Percentiles rank a stretch among this genome's conserved stretches.
phyloP scores from a whole-genome alignment of 2,888 invertebrate genomes.

The Ferrisia virgata region DNA sequence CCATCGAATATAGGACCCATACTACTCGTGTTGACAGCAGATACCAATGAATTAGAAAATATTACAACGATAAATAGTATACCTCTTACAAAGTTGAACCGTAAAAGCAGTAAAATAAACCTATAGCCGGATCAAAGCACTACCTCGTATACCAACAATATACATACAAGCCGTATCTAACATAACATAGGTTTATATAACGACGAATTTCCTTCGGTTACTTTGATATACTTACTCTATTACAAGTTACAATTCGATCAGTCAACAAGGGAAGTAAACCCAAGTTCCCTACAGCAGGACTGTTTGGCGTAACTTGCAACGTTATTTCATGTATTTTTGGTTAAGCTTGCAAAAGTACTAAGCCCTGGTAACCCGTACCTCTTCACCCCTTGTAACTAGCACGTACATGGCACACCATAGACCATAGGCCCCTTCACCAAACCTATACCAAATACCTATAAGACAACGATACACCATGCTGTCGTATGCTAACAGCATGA shows the following conservation, averaged over 20 bases:
- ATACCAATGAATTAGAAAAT: too few relatives aligned
- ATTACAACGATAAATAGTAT: too few relatives aligned
- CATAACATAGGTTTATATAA: too few relatives aligned
- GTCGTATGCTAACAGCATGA: not conserved
- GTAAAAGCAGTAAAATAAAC: too few relatives aligned
- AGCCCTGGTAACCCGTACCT: not conserved
- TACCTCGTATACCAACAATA: too few relatives aligned
- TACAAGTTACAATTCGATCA: not conserved
- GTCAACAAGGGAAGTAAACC: not conserved
- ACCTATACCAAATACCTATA: not conserved
- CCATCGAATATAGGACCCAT: too few relatives aligned
- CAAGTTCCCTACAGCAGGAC: not conserved
- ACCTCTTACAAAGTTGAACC: too few relatives aligned
- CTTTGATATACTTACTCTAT: not conserved
- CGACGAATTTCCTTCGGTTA: not conserved
- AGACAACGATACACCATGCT: not conserved
- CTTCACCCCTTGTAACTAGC: too few relatives aligned
- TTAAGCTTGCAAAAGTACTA: not conserved
- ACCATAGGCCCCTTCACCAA: not conserved
- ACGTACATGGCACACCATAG: not conserved
- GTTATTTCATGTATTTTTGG: not conserved
- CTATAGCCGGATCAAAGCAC: too few relatives aligned
- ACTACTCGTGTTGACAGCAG: too few relatives aligned
- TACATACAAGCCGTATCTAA: too few relatives aligned
- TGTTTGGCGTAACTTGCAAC: not conserved